Evolutionary conservation across 2,113 vertebrate species (phyloP).

Genomic region (Rhineura floridana): DNA sequence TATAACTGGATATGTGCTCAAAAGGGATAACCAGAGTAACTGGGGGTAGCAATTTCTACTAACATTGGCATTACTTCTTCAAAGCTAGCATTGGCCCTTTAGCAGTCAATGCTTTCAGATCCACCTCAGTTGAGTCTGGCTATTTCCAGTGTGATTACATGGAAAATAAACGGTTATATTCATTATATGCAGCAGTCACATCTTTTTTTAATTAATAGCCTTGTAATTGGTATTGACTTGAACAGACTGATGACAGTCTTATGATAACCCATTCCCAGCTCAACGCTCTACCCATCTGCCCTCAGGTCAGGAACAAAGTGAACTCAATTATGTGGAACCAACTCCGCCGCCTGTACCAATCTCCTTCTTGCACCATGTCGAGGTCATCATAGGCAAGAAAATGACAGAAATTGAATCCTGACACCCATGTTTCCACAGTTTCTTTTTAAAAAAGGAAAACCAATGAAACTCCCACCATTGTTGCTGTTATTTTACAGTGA

Average conservation of each 20-base stretch:
- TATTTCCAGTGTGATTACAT: neutral
- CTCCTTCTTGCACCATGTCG: conserved; percentile 35
- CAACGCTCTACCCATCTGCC: conserved; percentile 57
- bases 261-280: conserved; percentile 67
- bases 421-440: neutral
- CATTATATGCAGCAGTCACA: conserved; percentile 62
- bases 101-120: neutral
- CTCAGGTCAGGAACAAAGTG: conserved; percentile 64
- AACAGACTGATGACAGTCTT: conserved; percentile 72
- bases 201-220: conserved; percentile 79
- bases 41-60: neutral
- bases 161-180: conserved; percentile 60
- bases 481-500: neutral
- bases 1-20: neutral
- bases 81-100: neutral
- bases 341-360: conserved; percentile 49
- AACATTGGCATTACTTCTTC: neutral
- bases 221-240: conserved; percentile 78
- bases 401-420: neutral
- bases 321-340: conserved; percentile 54
- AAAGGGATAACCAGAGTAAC: neutral
- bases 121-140: neutral
- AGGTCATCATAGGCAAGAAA: neutral
- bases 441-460: neutral
- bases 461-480: neutral